Base-by-base conservation (phyloP, 2,797 vertebrate species). In the Arctocebus calabarensis region DNA sequence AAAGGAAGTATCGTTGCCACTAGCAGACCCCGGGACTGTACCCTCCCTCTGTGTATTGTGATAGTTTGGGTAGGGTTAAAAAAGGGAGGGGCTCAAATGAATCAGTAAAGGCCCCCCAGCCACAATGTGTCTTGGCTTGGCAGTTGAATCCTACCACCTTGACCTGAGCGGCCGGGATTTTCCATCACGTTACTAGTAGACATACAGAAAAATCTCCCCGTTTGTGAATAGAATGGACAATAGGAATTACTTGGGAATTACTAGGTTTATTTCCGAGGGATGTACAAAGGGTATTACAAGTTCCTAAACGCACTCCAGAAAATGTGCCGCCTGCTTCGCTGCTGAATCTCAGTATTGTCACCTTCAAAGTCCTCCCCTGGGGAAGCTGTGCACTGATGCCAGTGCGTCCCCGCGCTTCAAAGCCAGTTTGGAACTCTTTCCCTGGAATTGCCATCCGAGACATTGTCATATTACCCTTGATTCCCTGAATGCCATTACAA, bases 41-140 rank as follows among this genome's bases (percentile, higher is more conserved):
- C 43, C 61, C 7, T 66, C 90, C 17, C 75, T 94, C 87, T 95
- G 52, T 83, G 90, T 86, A 27, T 62, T 84, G 16, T 77, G 55
- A 87, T 70, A 48, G 10, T 23, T 87, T 93, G 75, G 22, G 3
- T 86, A 19, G 34, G 4, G 29, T 27, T 73, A 74, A 64, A 68
- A 74, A 55, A 59, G 29, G 71, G 83, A 43, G 61, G 83, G 34
- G 4, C 61, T 61, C 27, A 45, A n/a, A 84, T 81, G 9, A 96
- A 92, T 94, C 71, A 91, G 37, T 55, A 79, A 89, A 97, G 68
- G 14, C 11, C 52, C 87, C 20, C 88, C 20, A 85, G 74, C 52
- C 55, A 57, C 25, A 73, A 34, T 25, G n/a, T 12, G 52, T 92
- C 62, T 91, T 74, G 62, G 16, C 37, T 84, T 73, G 45, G 12